phyloP scores from a whole-genome alignment of 2,113 vertebrate species.

The Xenotilapia flavipinnis region DNA sequence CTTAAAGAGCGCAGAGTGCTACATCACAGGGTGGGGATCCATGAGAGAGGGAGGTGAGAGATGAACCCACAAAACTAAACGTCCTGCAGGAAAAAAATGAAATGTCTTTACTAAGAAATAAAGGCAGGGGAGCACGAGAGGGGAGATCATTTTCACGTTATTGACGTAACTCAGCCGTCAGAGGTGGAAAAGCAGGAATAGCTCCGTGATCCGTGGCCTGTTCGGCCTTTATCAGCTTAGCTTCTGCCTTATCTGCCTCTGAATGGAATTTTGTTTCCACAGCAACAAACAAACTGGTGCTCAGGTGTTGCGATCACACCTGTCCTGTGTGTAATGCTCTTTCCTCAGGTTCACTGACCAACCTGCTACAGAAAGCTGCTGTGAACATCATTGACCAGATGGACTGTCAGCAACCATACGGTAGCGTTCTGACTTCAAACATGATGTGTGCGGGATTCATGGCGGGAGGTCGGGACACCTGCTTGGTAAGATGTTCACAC shows the following conservation, averaged over 20 bases:
- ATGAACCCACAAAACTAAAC: too few relatives aligned
- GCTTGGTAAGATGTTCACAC: constrained; percentile 76
- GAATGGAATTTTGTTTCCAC: not conserved
- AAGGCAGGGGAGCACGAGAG: not conserved
- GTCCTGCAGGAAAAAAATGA: not conserved
- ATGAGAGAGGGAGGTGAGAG: constrained; percentile 70
- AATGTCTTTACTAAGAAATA: not conserved
- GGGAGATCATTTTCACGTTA: not conserved
- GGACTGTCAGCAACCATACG: constrained; percentile 83
- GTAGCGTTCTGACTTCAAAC: constrained; percentile 77
- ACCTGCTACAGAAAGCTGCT: constrained; percentile 84
- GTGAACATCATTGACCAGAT: constrained; percentile 80
- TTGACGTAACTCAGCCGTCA: not conserved
- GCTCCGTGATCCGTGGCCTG: not conserved
- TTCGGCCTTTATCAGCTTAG: not conserved
- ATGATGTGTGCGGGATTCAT: constrained; percentile 91
- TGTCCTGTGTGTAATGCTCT: not conserved
- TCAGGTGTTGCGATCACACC: not conserved
- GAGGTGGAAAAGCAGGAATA: not conserved
- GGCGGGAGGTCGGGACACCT: constrained; percentile 84
- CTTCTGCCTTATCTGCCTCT: not conserved
- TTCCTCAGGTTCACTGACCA: constrained; percentile 75
- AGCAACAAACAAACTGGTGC: not conserved
- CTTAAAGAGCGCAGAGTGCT: constrained; percentile 74
- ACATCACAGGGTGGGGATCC: constrained; percentile 92